Evolutionary conservation across 2,113 vertebrate species (phyloP).

Genomic region (Rhombomys opimus): DNA sequence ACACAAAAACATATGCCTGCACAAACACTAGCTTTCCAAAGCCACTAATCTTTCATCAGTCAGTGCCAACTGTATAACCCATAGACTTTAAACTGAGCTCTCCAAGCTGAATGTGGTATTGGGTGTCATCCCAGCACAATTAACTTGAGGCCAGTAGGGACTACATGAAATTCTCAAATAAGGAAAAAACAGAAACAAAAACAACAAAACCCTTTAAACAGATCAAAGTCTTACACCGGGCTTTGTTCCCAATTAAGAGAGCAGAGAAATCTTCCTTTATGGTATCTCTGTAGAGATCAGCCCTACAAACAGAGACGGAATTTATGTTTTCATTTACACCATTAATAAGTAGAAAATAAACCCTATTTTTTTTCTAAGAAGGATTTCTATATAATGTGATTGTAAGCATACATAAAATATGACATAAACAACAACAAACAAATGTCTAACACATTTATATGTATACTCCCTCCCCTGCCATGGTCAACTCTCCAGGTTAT

Average conservation of each 20-base stretch:
- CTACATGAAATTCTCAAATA: not conserved
- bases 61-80: slow-evolving; percentile 17
- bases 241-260: not conserved
- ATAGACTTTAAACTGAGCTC: slow-evolving; percentile 13
- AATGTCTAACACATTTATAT: not conserved
- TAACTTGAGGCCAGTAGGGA: not conserved
- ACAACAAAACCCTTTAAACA: not conserved
- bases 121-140: too few relatives aligned
- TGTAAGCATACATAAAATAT: not conserved
- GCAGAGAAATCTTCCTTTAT: not conserved
- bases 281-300: slow-evolving; percentile 31
- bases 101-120: not conserved
- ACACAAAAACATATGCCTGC: not conserved
- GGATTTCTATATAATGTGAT: not conserved
- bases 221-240: slow-evolving; percentile 30
- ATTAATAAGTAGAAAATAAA: slow-evolving; percentile 36
- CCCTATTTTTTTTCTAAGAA: slow-evolving; percentile 31
- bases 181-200: not conserved
- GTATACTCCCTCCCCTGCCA: not conserved
- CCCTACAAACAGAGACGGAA: not conserved
- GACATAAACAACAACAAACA: not conserved
- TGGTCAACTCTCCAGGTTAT: not conserved
- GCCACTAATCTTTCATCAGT: not conserved
- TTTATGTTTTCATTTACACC: slow-evolving; percentile 35
- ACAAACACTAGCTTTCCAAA: not conserved